A percentile compares a stretch with the other conserved stretches of the same genome.
These are phyloP conservation scores for Semnopithecus entellus DNA, from an alignment of 2,113 vertebrate genomes.

Conservation along the genomic window DNA sequence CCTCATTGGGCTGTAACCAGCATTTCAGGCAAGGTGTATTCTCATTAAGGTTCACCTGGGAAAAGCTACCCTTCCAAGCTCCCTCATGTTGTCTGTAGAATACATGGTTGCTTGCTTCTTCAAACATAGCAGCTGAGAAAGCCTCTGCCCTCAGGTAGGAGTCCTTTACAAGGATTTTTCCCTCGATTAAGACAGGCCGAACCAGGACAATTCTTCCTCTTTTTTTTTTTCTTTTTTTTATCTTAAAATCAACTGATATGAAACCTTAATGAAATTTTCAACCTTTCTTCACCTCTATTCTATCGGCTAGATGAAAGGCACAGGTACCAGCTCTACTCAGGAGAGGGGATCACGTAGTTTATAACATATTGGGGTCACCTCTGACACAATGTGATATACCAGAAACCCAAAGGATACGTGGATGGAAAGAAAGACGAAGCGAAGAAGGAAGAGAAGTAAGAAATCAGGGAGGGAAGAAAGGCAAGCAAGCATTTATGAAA, in stretches of 20 bases:
- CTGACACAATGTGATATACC: not conserved
- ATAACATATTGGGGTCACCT: not conserved
- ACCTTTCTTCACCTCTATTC: not conserved
- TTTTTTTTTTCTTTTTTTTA: not conserved
- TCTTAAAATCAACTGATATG: not conserved
- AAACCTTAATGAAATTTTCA: not conserved
- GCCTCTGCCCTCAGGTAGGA: not conserved
- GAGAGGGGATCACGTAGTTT: not conserved
- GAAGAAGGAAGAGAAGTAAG: not conserved
- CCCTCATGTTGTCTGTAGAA: not conserved
- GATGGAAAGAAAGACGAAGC: not conserved
- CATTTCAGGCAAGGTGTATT: too few species aligned
- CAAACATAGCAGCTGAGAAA: not conserved
- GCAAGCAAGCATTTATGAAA: not conserved
- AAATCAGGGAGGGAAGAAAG: not conserved
- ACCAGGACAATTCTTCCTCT: not conserved
- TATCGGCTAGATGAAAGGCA: not conserved
- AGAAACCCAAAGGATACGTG: not conserved
- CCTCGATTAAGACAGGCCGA: not conserved
- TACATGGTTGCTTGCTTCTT: not conserved
- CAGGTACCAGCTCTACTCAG: not conserved
- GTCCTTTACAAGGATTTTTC: not conserved
- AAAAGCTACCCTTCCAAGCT: not conserved
- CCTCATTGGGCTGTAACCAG: not conserved
- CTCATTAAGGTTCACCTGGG: not conserved